Conservation (phyloP, 1,140 invertebrate genomes). For the Alviniconcha marisindica region DNA sequence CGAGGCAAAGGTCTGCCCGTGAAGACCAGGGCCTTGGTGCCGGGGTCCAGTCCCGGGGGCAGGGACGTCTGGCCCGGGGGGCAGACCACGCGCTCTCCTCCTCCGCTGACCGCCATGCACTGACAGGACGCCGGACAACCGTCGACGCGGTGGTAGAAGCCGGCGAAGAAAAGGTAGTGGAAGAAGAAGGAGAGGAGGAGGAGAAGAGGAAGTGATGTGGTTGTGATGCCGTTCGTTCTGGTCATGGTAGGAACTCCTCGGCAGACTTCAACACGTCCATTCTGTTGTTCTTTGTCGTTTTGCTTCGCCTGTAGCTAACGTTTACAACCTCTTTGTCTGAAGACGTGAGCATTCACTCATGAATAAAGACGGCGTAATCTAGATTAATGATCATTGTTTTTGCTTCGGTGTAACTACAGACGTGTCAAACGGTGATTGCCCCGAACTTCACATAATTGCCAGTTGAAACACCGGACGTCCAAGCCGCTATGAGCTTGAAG, state of each 20-base stretch:
- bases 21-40: background rate
- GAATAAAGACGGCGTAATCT: background rate
- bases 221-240: background rate
- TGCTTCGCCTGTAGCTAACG: background rate
- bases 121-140: background rate
- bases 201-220: background rate
- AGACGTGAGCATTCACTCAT: background rate
- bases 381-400: background rate
- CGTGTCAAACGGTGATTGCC: no score
- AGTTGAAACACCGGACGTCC: no score
- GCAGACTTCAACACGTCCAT: background rate
- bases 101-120: background rate
- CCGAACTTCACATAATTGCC: no score
- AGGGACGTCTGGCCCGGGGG: slow-evolving; percentile 18
- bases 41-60: slow-evolving; percentile 2
- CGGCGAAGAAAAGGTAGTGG: background rate
- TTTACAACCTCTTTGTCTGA: background rate
- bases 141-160: background rate
- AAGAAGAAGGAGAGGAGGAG: background rate
- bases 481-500: no score
- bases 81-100: background rate
- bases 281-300: background rate
- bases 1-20: background rate
- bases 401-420: no score
- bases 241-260: background rate